These are phyloP conservation scores for Hipposideros armiger DNA, from an alignment of 2,113 vertebrate species.

Conservation along the genomic window DNA sequence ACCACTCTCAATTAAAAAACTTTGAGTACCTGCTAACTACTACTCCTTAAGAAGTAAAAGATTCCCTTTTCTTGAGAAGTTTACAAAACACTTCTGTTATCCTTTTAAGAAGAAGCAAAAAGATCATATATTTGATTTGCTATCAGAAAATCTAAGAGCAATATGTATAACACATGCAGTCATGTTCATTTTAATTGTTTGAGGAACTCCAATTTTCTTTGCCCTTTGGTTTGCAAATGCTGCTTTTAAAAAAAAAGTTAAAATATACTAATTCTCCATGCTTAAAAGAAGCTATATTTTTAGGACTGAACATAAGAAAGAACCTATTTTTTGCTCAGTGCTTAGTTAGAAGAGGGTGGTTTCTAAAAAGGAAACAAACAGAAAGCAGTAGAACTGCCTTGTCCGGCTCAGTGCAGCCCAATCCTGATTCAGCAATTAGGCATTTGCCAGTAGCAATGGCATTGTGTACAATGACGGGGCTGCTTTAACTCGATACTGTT, in stretches of 20 bases:
- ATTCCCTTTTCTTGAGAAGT: not conserved
- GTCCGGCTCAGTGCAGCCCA: constrained; percentile 73
- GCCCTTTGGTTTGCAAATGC: constrained; percentile 42
- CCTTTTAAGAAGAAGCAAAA: constrained; percentile 18
- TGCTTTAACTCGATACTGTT: constrained; percentile 78
- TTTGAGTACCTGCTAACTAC: not conserved
- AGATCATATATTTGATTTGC: constrained; percentile 16
- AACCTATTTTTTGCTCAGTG: constrained; percentile 47
- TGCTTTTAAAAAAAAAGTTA: not conserved
- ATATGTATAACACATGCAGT: not conserved
- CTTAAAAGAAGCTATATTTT: not conserved
- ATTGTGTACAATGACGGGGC: constrained; percentile 75
- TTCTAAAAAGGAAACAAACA: constrained; percentile 75
- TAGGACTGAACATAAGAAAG: constrained; percentile 9
- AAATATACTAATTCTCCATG: constrained; percentile 32
- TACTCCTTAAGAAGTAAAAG: not conserved
- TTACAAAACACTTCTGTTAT: not conserved
- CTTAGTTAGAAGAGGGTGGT: constrained; percentile 59
- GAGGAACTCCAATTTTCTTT: constrained; percentile 28
- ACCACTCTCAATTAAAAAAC: not conserved
- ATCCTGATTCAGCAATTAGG: constrained; percentile 83
- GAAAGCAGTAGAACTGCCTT: constrained; percentile 80
- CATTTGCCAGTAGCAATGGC: constrained; percentile 81
- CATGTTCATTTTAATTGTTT: constrained; percentile 18
- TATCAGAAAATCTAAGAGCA: constrained; percentile 54